Base-by-base conservation (phyloP, 2,113 vertebrate genomes). In the Myotis lucifugus region DNA sequence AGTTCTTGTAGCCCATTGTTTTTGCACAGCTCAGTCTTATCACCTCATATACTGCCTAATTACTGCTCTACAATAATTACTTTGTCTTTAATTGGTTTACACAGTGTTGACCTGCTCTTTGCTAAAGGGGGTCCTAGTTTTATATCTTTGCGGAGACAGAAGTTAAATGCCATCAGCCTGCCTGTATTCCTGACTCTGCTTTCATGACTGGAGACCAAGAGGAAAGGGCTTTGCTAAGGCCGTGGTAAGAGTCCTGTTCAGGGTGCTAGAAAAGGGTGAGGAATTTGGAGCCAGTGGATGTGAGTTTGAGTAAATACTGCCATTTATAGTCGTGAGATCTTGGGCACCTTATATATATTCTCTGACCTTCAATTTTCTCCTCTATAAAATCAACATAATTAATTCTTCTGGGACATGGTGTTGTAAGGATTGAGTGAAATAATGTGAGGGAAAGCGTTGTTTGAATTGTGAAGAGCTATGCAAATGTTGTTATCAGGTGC, bases 1-100 rank as follows among this genome's bases (percentile, higher is more conserved):
- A 82, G 32, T 90, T 93, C 81, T 84, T 84, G 5, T 50, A 50
- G 27, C 27, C 34, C 69, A 56, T 87, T 92, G 76, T 76, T 95
- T 95, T 61, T 66, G 12, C 12, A 52, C 32, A 78, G 40, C 34
- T 91, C 32, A 69, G 48, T 50, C 54, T 87, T 76, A 50, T 66
- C 50, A 79, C 72, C 40, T 90, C n/a, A 15, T 1, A 52, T 29
- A 50, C 52, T 73, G 46, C 59, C 79, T 81, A 21, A 79, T 34
- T 25, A 25, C 84, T 66, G 6, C 19, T 40, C 23, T 52, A 21
- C 40, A 42, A 56, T n/a, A 67, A 89, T 17, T 64, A 54, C 66
- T 89, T 59, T 81, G 23, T 77, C 34, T 81, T 56, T 50, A 81
- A 54, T 29, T 88, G 87, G 78, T 11, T 82, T 85, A 70, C 52